Conservation (phyloP, 2,113 vertebrate genomes). For the Bubo blakistoni region DNA sequence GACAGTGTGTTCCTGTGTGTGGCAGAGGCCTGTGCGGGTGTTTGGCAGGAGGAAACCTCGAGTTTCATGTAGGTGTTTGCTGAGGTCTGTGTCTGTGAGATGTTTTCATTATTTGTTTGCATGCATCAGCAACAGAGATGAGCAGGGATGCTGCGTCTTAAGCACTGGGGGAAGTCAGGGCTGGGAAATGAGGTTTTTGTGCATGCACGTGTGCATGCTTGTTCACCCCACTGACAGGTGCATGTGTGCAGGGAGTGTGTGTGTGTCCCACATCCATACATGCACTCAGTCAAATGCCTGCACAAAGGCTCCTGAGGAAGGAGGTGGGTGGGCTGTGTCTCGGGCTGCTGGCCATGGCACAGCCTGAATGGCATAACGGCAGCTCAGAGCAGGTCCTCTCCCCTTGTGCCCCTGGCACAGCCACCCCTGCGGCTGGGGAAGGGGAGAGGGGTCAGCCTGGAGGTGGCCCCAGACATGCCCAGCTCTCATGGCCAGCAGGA, state of each 20-base stretch:
- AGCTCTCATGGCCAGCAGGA: neutral
- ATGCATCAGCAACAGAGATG: neutral
- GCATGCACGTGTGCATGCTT: neutral
- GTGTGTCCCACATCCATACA: neutral
- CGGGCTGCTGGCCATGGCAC: neutral
- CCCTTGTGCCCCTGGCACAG: neutral
- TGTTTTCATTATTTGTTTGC: neutral
- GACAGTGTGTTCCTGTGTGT: neutral
- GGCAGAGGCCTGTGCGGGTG: neutral
- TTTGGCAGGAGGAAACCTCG: neutral
- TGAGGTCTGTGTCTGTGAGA: neutral
- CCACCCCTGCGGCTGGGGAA: neutral
- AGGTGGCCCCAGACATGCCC: neutral
- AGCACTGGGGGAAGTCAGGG: neutral
- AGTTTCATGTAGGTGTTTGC: neutral
- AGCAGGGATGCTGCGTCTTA: neutral
- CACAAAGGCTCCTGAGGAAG: neutral
- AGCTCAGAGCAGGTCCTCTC: neutral
- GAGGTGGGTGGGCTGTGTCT: neutral
- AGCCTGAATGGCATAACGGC: neutral
- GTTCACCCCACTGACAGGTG: neutral
- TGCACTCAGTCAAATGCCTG: neutral
- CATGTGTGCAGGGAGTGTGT: accelerated
- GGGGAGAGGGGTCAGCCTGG: neutral
- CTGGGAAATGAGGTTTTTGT: neutral